A percentile compares a stretch with the other conserved stretches of the same genome.
phyloP scores from a whole-genome alignment of 2,888 invertebrate genomes.

The Cremastinae sp. region DNA sequence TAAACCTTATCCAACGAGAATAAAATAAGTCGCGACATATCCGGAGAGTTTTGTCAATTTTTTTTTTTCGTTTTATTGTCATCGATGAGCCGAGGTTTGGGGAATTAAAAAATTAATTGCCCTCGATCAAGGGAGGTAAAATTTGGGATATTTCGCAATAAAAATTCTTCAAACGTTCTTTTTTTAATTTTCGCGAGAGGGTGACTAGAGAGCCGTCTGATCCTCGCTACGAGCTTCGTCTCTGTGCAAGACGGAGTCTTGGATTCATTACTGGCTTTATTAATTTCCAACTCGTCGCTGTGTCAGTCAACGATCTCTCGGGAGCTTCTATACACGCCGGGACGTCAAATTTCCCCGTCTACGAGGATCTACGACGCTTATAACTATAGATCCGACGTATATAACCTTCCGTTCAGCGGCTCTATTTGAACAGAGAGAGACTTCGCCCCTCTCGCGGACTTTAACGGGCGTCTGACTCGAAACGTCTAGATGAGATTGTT shows the following conservation, averaged over 20 bases:
- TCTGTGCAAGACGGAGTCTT: not conserved
- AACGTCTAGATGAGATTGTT: conserved; percentile 60
- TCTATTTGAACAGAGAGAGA: conserved; percentile 57
- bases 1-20: no score
- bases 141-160: conserved; percentile 17
- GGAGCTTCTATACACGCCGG: conserved; percentile 43
- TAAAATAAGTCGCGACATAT: no score
- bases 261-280: conserved; percentile 61
- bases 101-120: conserved; percentile 9
- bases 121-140: conserved; percentile 5
- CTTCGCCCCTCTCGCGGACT: conserved; percentile 42
- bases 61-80: no score
- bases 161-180: conserved; percentile 37
- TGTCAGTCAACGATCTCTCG: conserved; percentile 52
- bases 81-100: not conserved
- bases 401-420: conserved; percentile 41
- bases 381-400: conserved; percentile 15
- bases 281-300: conserved; percentile 57
- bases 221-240: conserved; percentile 2
- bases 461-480: conserved; percentile 57
- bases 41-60: no score
- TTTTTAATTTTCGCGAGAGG: conserved; percentile 18
- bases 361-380: conserved; percentile 35
- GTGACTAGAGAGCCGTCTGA: not conserved
- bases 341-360: conserved; percentile 57